Evolutionary conservation across 2,888 invertebrate genomes (phyloP).

Genomic region (Cheilosia urbana): DNA sequence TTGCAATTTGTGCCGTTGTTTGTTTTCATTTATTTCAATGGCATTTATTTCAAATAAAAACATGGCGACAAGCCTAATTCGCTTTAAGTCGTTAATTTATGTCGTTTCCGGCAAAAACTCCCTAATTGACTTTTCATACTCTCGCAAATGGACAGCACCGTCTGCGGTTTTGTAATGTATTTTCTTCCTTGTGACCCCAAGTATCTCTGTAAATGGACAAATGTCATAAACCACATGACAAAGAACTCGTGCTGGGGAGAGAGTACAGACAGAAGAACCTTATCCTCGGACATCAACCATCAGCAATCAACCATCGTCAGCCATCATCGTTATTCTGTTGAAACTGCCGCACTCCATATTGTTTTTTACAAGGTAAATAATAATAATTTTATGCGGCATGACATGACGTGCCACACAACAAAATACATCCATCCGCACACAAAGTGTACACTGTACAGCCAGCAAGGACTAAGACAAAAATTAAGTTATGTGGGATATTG

Average conservation of each 20-base stretch:
- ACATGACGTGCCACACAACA: constrained; percentile 31
- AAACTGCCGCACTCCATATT: background rate
- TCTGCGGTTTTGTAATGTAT: background rate
- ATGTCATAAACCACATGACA: constrained; percentile 28
- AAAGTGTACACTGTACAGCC: background rate
- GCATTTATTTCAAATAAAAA: constrained; percentile 5
- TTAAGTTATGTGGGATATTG: constrained; percentile 46
- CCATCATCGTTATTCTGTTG: constrained; percentile 16
- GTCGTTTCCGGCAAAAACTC: constrained; percentile 33
- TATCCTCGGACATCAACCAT: constrained; percentile 6
- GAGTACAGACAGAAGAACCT: background rate
- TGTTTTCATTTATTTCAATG: background rate
- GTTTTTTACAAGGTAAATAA: constrained; percentile 24
- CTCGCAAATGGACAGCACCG: background rate
- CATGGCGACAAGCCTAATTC: constrained; percentile 19
- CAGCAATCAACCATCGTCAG: constrained; percentile 1
- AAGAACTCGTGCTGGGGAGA: background rate
- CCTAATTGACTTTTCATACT: constrained; percentile 64
- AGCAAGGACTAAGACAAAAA: constrained; percentile 37
- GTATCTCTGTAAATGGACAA: constrained; percentile 3
- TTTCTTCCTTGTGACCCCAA: background rate
- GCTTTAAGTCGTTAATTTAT: constrained; percentile 53
- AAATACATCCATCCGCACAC: background rate
- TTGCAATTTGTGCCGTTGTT: constrained; percentile 29
- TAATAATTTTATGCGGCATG: constrained; percentile 33